A percentile compares a stretch with the other conserved stretches of the same genome.
Conservation (phyloP, 2,797 vertebrate genomes). For the Garrulus glandarius region DNA sequence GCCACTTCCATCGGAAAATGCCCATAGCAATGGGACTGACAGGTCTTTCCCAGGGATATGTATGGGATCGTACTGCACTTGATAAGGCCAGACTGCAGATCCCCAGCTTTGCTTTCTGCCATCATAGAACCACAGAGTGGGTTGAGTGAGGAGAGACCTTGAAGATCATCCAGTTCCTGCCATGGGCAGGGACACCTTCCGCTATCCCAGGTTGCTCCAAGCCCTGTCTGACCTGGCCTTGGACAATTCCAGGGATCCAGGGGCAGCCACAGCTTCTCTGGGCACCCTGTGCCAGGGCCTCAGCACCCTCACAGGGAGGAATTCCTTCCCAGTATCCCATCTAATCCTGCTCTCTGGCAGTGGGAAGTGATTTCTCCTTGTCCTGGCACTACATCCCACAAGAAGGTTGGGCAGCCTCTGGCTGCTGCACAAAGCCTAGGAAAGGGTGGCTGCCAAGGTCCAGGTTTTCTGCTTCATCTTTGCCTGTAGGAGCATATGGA, state of each 20-base stretch:
- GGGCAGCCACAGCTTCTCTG: not conserved
- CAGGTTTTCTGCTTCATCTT: not conserved
- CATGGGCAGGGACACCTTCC: not conserved
- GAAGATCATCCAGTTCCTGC: accelerated
- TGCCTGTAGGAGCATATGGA: not conserved
- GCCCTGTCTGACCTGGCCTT: accelerated
- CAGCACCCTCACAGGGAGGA: accelerated
- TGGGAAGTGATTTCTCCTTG: not conserved
- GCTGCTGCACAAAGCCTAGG: not conserved
- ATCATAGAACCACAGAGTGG: not conserved
- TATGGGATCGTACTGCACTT: accelerated
- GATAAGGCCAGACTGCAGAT: not conserved
- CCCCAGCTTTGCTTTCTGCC: not conserved
- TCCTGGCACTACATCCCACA: not conserved
- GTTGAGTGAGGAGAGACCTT: not conserved
- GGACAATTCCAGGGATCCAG: not conserved
- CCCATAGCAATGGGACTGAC: accelerated
- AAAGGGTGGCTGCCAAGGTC: not conserved
- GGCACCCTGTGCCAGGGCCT: not conserved
- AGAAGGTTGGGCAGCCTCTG: not conserved
- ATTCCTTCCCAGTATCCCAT: not conserved
- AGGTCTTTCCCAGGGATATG: not conserved
- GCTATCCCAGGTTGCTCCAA: accelerated
- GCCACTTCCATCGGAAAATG: not conserved
- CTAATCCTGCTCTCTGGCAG: not conserved